Conservation (phyloP, 2,113 vertebrate species). For the Gopherus flavomarginatus region DNA sequence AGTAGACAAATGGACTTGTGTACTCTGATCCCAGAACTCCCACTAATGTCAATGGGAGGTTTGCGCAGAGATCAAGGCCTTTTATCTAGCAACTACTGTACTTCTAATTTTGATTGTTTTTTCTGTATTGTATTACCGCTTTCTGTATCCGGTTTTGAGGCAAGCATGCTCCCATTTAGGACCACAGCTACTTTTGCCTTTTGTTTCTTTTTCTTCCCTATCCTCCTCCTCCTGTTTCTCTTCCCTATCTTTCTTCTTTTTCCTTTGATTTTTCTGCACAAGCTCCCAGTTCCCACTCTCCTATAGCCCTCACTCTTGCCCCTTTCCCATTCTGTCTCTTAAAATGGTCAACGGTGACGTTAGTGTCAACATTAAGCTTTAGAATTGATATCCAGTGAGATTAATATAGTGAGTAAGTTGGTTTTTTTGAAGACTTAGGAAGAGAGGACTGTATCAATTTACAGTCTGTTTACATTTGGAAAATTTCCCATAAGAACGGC, state of each 20-base stretch:
- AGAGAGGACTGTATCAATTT: background rate
- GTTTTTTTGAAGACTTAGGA: background rate
- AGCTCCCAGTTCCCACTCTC: background rate
- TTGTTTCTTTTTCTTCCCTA: background rate
- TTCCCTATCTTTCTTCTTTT: background rate
- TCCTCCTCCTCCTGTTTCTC: background rate
- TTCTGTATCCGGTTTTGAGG: background rate
- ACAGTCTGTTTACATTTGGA: background rate
- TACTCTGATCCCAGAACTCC: background rate
- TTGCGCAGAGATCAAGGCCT: background rate
- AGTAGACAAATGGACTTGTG: background rate
- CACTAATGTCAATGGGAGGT: background rate
- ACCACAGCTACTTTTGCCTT: background rate
- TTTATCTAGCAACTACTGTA: background rate
- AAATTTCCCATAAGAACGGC: background rate
- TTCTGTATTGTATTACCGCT: background rate
- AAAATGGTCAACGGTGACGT: background rate
- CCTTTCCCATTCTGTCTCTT: background rate
- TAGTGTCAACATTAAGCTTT: background rate
- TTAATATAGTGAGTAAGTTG: background rate
- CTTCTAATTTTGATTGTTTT: conserved; percentile 31
- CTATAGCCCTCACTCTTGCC: background rate
- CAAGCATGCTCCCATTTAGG: background rate
- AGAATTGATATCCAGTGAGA: background rate
- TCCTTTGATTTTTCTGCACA: background rate